Evolutionary conservation across 2,888 invertebrate genomes (phyloP).

Genomic region (Ophion costatus): DNA sequence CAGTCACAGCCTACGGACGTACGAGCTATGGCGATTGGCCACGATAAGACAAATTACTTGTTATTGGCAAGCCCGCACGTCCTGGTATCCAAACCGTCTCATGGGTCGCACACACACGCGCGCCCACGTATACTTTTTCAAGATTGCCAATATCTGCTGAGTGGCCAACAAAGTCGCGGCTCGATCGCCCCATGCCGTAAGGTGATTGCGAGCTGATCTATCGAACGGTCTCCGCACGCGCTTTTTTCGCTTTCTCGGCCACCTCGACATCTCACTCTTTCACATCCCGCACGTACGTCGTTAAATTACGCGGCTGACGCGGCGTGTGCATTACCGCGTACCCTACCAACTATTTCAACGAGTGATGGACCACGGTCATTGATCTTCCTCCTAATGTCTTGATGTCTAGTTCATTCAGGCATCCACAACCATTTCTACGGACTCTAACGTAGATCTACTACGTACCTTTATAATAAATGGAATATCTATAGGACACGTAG

Average conservation of each 20-base stretch:
- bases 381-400: slow-evolving; percentile 27
- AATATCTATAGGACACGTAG: background rate
- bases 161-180: slow-evolving; percentile 20
- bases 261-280: slow-evolving; percentile 17
- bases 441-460: slow-evolving; percentile 13
- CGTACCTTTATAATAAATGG: background rate
- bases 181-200: background rate
- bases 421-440: slow-evolving; percentile 31
- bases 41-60: slow-evolving; percentile 37
- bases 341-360: slow-evolving; percentile 16
- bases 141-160: slow-evolving; percentile 24
- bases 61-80: slow-evolving; percentile 33
- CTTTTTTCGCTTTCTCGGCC: slow-evolving; percentile 10
- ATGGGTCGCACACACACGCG: background rate
- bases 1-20: slow-evolving; percentile 3
- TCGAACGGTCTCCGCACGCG: slow-evolving; percentile 19
- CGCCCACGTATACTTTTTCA: background rate
- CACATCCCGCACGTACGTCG: slow-evolving; percentile 20
- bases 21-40: slow-evolving; percentile 37
- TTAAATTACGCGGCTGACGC: slow-evolving; percentile 38
- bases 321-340: background rate
- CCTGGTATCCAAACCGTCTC: slow-evolving; percentile 25
- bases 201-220: slow-evolving; percentile 9
- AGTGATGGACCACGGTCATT: slow-evolving; percentile 39
- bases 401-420: slow-evolving; percentile 27